Evolutionary conservation across 2,797 vertebrate genomes (phyloP), one percentile per base, ranked within the genome.

Genomic region (Sebastes hubbsi): DNA sequence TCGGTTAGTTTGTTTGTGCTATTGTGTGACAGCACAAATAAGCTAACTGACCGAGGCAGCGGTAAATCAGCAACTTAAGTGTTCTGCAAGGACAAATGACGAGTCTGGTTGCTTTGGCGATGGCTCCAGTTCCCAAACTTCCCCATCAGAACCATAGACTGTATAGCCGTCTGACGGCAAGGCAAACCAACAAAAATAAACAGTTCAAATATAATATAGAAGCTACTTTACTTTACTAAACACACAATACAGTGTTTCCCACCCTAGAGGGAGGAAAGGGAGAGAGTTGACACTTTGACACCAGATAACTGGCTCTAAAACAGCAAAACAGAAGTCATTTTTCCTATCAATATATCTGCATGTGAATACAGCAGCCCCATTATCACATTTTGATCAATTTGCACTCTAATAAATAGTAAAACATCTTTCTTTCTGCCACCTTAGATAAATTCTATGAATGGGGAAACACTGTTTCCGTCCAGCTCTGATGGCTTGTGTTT

Each of bases 251-350:
- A 12, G 49, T 22, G 38, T 75, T 70, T 74, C 13, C 6, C 59
- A 77, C 58, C 55, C 32, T 27, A 20, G 13, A 54, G 6, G 56
- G 59, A 61, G 79, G 62, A 55, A 38, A 54, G 64, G 63, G 32
- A 52, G 13, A 54, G 25, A 32, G 38, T n/a, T 80, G 74, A 75
- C 83, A 77, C 58, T 60, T 8, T 81, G 77, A 87, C 59, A 69
- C 69, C 55, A 56, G 14, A 78, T 46, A 61, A 71, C 68, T n/a
- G 2, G 22, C 60, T 72, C 65, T 71, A 36, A 87, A 85, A 72
- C 69, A 71, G 24, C 30, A 67, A 75, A 77, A 67, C 38, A 64
- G 30, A 79, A 29, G 25, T 32, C 3, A 30, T 74, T 78, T 65
- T 67, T 78, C n/a, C 38, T 60, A 8, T 59, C 4, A 25, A 42